These are phyloP conservation scores for Gallirallus australis DNA, from an alignment of 2,797 vertebrate species.

Conservation along the genomic window DNA sequence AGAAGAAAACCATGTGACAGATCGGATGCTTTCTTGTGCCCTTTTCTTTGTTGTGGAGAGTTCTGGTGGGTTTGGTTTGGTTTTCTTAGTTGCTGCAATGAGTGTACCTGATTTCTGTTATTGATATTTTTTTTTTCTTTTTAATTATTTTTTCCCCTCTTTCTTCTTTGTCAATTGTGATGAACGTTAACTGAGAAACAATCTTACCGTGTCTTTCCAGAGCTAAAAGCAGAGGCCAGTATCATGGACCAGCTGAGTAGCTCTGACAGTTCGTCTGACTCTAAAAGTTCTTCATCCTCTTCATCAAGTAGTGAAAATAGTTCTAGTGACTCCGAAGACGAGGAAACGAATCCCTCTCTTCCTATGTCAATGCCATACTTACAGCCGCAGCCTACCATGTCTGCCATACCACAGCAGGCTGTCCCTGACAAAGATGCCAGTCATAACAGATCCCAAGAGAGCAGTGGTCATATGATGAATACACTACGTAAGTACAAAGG, in stretches of 20 bases:
- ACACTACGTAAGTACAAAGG: slow-evolving; percentile 90
- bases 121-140: background rate
- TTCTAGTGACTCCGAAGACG: slow-evolving; percentile 91
- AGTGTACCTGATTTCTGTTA: background rate
- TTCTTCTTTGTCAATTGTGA: background rate
- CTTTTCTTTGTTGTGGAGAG: slow-evolving; percentile 21
- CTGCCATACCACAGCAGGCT: slow-evolving; percentile 77
- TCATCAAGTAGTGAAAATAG: slow-evolving; percentile 90
- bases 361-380: slow-evolving; percentile 58
- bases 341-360: slow-evolving; percentile 70
- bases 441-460: slow-evolving; percentile 81
- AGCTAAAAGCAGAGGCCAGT: slow-evolving; percentile 94
- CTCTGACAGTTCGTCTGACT: slow-evolving; percentile 91
- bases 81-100: background rate
- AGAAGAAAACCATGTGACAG: background rate
- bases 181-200: slow-evolving; percentile 1
- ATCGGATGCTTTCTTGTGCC: background rate
- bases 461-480: slow-evolving; percentile 87
- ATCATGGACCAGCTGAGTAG: slow-evolving; percentile 95
- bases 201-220: slow-evolving; percentile 74
- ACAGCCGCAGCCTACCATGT: slow-evolving; percentile 68
- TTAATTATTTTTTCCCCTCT: background rate
- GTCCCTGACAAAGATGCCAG: slow-evolving; percentile 71
- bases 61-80: background rate
- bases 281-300: slow-evolving; percentile 93